Evolutionary conservation across 2,888 invertebrate genomes (phyloP).

Genomic region (Tineola bisselliella): DNA sequence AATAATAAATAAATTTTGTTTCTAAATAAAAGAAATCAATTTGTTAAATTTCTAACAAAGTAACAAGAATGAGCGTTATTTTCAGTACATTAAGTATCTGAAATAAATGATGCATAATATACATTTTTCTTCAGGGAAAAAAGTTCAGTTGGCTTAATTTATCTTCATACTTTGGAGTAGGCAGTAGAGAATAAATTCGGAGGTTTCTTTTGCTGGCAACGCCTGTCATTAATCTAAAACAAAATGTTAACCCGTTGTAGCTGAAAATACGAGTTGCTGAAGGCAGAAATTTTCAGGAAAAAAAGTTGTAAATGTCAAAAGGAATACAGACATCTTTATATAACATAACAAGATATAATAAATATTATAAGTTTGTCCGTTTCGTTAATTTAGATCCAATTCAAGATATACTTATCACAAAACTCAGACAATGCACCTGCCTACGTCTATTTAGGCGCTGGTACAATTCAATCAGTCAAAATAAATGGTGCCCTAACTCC

Average conservation of each 20-base stretch:
- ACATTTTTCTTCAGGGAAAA: neutral
- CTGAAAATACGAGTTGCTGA: neutral
- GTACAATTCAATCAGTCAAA: too few relatives aligned
- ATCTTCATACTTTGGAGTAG: constrained; percentile 4
- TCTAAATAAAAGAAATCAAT: neutral
- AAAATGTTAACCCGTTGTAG: constrained; percentile 5
- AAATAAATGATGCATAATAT: constrained; percentile 7
- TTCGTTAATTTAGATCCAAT: too few relatives aligned
- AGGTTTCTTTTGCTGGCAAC: neutral
- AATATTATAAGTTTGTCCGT: too few relatives aligned
- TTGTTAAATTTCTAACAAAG: neutral
- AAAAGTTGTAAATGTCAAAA: neutral
- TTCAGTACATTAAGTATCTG: constrained; percentile 1
- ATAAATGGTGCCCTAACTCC: too few relatives aligned
- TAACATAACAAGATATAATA: neutral
- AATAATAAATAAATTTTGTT: too few relatives aligned
- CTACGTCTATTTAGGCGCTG: too few relatives aligned
- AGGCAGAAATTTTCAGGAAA: neutral
- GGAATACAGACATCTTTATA: neutral
- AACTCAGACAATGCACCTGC: too few relatives aligned
- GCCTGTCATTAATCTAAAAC: constrained; percentile 1
- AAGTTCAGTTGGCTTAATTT: neutral
- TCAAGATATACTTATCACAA: too few relatives aligned
- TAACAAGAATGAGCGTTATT: neutral
- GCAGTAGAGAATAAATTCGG: neutral